Evolutionary conservation across 2,888 invertebrate genomes (phyloP).

Genomic region (Orchesella flavescens): DNA sequence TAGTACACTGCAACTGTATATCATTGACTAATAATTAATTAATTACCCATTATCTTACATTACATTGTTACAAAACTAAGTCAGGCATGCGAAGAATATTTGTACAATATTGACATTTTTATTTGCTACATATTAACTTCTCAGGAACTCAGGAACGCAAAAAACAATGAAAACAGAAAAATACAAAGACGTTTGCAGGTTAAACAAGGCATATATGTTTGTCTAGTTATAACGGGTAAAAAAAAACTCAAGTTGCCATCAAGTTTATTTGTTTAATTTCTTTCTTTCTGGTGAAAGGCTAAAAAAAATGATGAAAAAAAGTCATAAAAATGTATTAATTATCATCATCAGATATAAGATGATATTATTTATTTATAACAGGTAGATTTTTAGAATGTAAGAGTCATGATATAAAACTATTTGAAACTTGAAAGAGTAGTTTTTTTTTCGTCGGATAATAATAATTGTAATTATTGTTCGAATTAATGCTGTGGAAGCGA

Average conservation of each 20-base stretch:
- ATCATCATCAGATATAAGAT: slow-evolving; percentile 16
- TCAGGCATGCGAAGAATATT: slow-evolving; percentile 22
- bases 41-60: too few relatives aligned
- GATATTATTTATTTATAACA: slow-evolving; percentile 28
- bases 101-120: slow-evolving; percentile 57
- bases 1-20: too few relatives aligned
- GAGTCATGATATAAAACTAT: slow-evolving; percentile 1
- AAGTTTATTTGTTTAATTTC: slow-evolving; percentile 20
- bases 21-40: too few relatives aligned
- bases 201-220: slow-evolving; percentile 30
- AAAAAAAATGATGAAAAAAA: not conserved
- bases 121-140: slow-evolving; percentile 49
- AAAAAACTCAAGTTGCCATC: slow-evolving; percentile 63
- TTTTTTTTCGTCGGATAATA: not conserved
- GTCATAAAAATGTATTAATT: slow-evolving; percentile 1
- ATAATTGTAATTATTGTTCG: not conserved
- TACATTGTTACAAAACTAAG: slow-evolving; percentile 15
- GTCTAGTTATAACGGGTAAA: slow-evolving; percentile 55
- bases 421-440: not conserved
- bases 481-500: not conserved
- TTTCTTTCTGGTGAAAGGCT: slow-evolving; percentile 18
- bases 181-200: slow-evolving; percentile 22
- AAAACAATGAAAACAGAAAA: slow-evolving; percentile 9
- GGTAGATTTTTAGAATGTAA: not conserved
- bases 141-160: slow-evolving; percentile 50